Evolutionary conservation across 1,140 invertebrate genomes (phyloP).

Genomic region (Chlorops oryzae): DNA sequence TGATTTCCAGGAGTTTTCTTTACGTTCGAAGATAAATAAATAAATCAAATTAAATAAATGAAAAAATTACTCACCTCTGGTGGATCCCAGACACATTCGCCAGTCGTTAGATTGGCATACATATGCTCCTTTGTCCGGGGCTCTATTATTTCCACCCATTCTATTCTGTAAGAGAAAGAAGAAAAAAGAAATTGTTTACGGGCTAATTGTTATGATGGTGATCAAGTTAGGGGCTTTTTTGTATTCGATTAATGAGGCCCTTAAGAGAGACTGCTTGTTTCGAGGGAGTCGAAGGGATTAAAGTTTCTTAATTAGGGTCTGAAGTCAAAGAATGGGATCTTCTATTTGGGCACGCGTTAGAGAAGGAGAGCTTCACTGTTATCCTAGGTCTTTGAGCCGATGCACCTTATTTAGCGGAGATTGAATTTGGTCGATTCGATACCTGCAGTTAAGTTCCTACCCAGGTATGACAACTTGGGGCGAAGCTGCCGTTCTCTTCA

Average conservation of each 20-base stretch:
- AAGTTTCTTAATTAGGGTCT: neutral
- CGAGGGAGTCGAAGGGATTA: neutral
- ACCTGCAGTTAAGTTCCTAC: too few relatives aligned
- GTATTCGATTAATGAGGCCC: neutral
- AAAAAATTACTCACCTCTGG: constrained; percentile 58
- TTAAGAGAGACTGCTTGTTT: too few relatives aligned
- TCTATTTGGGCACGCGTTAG: constrained; percentile 35
- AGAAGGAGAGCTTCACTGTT: too few relatives aligned
- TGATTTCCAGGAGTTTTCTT: too few relatives aligned
- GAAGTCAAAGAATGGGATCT: neutral
- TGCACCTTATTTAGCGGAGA: too few relatives aligned
- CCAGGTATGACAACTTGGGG: too few relatives aligned
- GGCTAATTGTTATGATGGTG: neutral
- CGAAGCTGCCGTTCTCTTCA: too few relatives aligned
- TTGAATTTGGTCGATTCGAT: too few relatives aligned
- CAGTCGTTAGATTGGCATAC: constrained; percentile 97
- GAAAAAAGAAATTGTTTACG: constrained; percentile 5
- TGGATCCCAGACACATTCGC: constrained; percentile 97
- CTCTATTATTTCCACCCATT: constrained; percentile 99
- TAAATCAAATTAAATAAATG: too few relatives aligned
- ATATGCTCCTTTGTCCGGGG: constrained; percentile 95
- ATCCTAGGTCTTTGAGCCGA: too few relatives aligned
- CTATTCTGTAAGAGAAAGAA: constrained; percentile 36
- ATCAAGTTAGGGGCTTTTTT: constrained; percentile 11
- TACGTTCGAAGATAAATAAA: too few relatives aligned